phyloP scores from a whole-genome alignment of 2,797 vertebrate genomes.

The Leptatherina wallacei region DNA sequence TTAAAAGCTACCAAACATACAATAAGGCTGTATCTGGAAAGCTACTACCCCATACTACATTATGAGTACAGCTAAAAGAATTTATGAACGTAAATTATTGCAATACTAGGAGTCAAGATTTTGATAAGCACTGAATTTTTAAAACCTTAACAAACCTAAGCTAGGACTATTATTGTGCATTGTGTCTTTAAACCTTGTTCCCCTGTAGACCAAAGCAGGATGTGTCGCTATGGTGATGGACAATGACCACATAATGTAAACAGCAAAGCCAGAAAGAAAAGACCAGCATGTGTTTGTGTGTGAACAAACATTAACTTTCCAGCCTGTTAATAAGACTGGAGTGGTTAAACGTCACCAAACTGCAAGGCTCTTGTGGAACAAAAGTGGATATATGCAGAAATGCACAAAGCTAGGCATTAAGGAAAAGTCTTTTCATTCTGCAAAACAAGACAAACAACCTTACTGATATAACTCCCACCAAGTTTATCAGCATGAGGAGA shows the following conservation, averaged over 20 bases:
- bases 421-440: conserved; percentile 1
- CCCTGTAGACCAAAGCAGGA: conserved; percentile 72
- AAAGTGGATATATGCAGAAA: conserved; percentile 3
- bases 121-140: too few species aligned
- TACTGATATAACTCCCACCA: not conserved
- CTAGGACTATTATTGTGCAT: conserved; percentile 10
- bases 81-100: too few species aligned
- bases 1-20: too few species aligned
- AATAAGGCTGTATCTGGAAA: too few species aligned
- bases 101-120: too few species aligned
- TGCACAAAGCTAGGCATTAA: not conserved
- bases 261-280: conserved; percentile 64
- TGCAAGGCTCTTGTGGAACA: not conserved
- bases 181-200: conserved; percentile 56
- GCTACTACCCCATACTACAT: too few species aligned
- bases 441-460: not conserved
- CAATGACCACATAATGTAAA: conserved; percentile 79
- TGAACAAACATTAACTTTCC: conserved; percentile 61
- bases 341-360: conserved; percentile 51
- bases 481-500: too few species aligned
- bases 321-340: conserved; percentile 25
- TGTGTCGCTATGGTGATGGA: conserved; percentile 79
- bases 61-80: too few species aligned
- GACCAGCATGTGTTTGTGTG: conserved; percentile 50
- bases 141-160: conserved; percentile 1